These are phyloP conservation scores for Pristionchus arcanus DNA, from an alignment of 2,888 invertebrate species.

Conservation along the genomic window DNA sequence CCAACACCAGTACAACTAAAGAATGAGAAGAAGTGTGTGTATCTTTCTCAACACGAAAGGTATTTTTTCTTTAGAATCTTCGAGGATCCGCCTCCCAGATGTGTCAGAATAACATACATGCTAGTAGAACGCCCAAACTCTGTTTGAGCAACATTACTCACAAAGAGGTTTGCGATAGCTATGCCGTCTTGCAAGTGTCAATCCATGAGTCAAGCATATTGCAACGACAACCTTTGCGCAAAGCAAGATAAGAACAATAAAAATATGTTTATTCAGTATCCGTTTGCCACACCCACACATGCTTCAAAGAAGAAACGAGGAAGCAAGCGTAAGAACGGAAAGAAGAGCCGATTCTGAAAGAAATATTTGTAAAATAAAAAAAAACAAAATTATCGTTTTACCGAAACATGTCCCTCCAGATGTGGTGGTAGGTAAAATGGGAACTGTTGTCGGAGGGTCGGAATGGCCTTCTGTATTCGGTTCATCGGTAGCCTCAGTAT, in stretches of 20 bases:
- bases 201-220: background rate
- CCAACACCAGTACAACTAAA: too few species aligned
- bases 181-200: background rate
- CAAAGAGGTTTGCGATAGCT: background rate
- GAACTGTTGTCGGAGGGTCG: background rate
- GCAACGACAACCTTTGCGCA: background rate
- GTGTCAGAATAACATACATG: constrained; percentile 5
- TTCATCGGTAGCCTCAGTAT: background rate
- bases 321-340: background rate
- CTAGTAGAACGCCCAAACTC: background rate
- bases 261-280: constrained; percentile 1
- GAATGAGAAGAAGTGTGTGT: too few species aligned
- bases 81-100: background rate
- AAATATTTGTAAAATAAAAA: too few species aligned
- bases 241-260: constrained; percentile 2
- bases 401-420: background rate
- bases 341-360: background rate
- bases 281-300: background rate
- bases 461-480: background rate
- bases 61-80: background rate
- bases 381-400: too few species aligned
- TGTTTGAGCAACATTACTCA: background rate
- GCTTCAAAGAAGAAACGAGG: background rate
- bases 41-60: background rate
- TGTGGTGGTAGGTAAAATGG: background rate